Percentiles rank a stretch among this genome's conserved stretches.
phyloP scores from a whole-genome alignment of 2,888 invertebrate genomes.

The Ditylenchus weischeri region DNA sequence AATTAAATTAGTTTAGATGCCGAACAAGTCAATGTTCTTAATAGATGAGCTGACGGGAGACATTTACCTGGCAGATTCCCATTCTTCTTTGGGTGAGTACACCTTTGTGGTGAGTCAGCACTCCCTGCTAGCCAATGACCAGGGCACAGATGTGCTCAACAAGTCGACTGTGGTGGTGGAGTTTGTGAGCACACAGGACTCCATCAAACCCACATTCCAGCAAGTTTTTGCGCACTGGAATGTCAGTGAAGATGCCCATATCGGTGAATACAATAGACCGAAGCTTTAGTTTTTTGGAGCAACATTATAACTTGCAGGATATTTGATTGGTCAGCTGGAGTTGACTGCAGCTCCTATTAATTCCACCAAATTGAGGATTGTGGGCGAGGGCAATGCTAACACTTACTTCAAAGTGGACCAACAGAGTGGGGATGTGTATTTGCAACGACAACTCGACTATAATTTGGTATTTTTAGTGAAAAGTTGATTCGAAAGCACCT shows the following conservation, averaged over 20 bases:
- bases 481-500: no score
- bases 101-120: neutral
- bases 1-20: neutral
- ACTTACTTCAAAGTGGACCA: constrained; percentile 73
- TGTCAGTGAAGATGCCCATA: constrained; percentile 17
- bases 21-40: constrained; percentile 29
- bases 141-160: neutral
- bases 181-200: no score
- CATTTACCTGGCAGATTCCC: constrained; percentile 35
- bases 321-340: constrained; percentile 13
- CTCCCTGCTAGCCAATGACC: neutral
- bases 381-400: constrained; percentile 3
- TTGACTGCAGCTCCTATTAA: neutral
- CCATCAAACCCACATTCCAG: neutral
- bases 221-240: constrained; percentile 1
- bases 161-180: neutral
- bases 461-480: constrained; percentile 62
- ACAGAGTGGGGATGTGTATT: constrained; percentile 83
- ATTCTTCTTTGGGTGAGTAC: neutral
- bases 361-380: neutral
- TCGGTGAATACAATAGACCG: neutral
- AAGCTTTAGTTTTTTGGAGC: neutral
- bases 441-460: constrained; percentile 77
- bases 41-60: constrained; percentile 40
- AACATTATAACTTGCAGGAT: constrained; percentile 1